Evolutionary conservation across 2,888 invertebrate species (phyloP).

Genomic region (Nymphalis urticae): DNA sequence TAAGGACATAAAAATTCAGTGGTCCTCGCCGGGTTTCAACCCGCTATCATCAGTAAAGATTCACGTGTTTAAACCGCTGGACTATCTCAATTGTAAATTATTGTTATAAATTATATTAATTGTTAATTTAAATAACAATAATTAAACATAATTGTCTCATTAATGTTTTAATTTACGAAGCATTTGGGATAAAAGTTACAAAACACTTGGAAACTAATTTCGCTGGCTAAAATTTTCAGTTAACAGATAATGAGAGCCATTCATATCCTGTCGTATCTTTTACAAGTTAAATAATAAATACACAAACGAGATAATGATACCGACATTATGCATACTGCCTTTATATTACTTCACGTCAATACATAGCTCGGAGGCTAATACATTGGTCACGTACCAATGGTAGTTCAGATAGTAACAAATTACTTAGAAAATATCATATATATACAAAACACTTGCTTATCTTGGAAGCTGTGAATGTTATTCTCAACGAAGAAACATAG

Average conservation of each 20-base stretch:
- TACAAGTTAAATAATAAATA: constrained; percentile 2
- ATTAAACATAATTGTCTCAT: neutral
- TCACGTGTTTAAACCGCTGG: too few relatives aligned
- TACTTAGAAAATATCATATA: constrained; percentile 25
- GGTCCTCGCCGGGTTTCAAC: too few relatives aligned
- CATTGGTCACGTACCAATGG: constrained; percentile 19
- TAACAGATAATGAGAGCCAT: constrained; percentile 23
- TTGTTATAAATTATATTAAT: too few relatives aligned
- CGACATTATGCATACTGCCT: constrained; percentile 15
- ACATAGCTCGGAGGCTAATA: constrained; percentile 42
- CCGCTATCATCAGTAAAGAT: too few relatives aligned
- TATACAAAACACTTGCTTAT: constrained; percentile 26
- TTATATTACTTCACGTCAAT: constrained; percentile 41
- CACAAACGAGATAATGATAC: constrained; percentile 8
- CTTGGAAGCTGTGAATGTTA: constrained; percentile 10
- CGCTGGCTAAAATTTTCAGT: constrained; percentile 19
- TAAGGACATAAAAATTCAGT: too few relatives aligned
- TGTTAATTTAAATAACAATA: neutral
- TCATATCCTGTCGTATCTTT: constrained; percentile 21
- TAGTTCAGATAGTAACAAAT: constrained; percentile 23
- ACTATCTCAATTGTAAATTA: too few relatives aligned
- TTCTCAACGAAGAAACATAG: neutral
- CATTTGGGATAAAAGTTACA: neutral
- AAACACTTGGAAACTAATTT: constrained; percentile 17
- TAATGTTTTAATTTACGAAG: constrained; percentile 4